Base-by-base conservation (phyloP, 1,140 invertebrate genomes). In the Caenorhabditis tropicalis region DNA sequence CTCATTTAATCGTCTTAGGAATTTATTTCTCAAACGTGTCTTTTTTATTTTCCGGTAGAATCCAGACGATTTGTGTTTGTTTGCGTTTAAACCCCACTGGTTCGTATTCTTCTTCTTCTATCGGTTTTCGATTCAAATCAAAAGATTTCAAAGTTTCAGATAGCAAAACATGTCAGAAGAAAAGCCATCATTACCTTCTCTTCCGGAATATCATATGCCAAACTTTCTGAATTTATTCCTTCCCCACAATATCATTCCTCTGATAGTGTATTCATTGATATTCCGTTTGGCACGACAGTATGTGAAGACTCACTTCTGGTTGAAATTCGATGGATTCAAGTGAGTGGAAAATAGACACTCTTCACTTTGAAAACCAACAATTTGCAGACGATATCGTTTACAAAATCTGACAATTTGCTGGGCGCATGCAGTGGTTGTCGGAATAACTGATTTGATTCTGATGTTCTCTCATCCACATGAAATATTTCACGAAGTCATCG, bases 331-430 rank as follows among this genome's bases (percentile, higher is more conserved):
- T 12, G 49, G 81, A 46, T 82, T 56, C 49, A 43, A 53, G 46
- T 81, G 79, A 49, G 46, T 51, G 27, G 9, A 16, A 15, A 19
- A 79, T 39, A 10, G 6, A n/a, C n/a, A 36, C 12, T 9, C 16
- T 27, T 4, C 15, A 29, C 46, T 46, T 21, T 12, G 15, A 46
- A 48, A 9, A 24, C 5, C 3, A 0, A 2, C 24, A 48, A 79
- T 33, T 85, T 88, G 53, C 58, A 89, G 88, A 81, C 88, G 88
- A 56, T 89, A 89, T 81, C 88, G 88, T 12, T 81, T 89, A 15
- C 88, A 82, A 31, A 89, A 89, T 60, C 82, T 89, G 12, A 84
- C 88, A 4, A 58, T 89, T 16, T 89, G 88, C 46, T 33, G 89
- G 33, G 27, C 84, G 19, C 88, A 89, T 65, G 89, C 88, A 21